A percentile compares a stretch with the other conserved stretches of the same genome.
These are phyloP conservation scores for Molorchus minor DNA, from an alignment of 2,888 invertebrate genomes.

Conservation along the genomic window DNA sequence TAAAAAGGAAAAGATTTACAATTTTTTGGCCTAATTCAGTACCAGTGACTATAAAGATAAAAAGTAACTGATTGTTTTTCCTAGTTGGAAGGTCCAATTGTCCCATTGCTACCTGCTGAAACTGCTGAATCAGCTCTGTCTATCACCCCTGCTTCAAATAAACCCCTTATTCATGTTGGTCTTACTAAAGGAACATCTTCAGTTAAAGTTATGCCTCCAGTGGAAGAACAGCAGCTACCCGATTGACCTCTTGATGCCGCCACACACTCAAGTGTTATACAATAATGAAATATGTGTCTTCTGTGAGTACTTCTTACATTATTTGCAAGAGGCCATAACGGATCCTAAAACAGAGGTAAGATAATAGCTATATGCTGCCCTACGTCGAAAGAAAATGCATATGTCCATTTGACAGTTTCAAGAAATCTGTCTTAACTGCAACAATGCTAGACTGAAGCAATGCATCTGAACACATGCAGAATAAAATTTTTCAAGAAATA, in stretches of 20 bases:
- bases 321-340: conserved; percentile 77
- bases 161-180: conserved; percentile 7
- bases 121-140: conserved; percentile 23
- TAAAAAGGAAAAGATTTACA: no score
- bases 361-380: conserved; percentile 77
- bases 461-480: no score
- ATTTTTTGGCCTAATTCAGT: no score
- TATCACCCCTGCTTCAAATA: conserved; percentile 12
- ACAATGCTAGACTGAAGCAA: no score
- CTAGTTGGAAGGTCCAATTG: conserved; percentile 19
- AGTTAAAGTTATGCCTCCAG: conserved; percentile 17
- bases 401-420: no score
- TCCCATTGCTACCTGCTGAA: conserved; percentile 31
- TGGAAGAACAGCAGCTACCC: conserved; percentile 61
- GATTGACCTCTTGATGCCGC: conserved; percentile 64
- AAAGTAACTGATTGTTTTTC: conserved; percentile 10
- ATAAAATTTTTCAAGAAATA: no score
- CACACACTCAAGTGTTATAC: conserved; percentile 54
- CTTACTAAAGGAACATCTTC: conserved; percentile 12
- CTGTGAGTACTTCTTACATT: conserved; percentile 85
- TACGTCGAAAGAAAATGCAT: no score
- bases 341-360: conserved; percentile 74
- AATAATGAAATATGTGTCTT: conserved; percentile 73
- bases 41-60: no score
- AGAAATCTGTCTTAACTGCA: no score